A percentile compares a stretch with the other conserved stretches of the same genome.
These are phyloP conservation scores for Dufourea novaeangliae DNA, from an alignment of 1,140 invertebrate species.

Conservation along the genomic window DNA sequence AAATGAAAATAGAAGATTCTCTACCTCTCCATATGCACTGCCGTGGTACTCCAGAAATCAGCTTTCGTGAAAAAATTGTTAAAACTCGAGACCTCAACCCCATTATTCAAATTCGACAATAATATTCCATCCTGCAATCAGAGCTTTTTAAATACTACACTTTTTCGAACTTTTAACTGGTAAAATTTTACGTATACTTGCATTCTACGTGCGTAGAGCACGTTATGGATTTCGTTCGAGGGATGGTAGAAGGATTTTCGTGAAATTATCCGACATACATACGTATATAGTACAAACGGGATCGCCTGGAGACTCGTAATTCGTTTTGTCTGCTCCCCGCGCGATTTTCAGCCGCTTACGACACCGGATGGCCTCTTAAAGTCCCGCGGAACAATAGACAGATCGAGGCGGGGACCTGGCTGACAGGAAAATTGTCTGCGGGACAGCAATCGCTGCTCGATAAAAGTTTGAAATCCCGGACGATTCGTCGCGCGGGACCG, in stretches of 20 bases:
- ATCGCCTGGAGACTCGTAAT: not conserved
- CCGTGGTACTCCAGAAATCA: no score
- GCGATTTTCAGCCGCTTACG: not conserved
- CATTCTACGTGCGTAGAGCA: not conserved
- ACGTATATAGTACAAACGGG: not conserved
- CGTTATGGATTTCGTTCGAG: not conserved
- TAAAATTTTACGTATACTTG: no score
- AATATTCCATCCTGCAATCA: no score
- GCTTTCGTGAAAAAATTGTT: no score
- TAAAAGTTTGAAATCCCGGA: slow-evolving; percentile 67
- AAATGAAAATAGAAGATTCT: no score
- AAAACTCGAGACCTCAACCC: no score
- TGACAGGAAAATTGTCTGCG: slow-evolving; percentile 55
- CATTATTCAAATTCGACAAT: no score
- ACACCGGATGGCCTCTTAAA: slow-evolving; percentile 14
- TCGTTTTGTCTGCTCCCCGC: not conserved
- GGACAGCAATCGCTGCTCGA: slow-evolving; percentile 64
- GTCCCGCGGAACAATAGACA: slow-evolving; percentile 39
- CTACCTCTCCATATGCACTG: no score
- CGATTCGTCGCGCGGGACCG: slow-evolving; percentile 53
- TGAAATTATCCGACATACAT: not conserved
- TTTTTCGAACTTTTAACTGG: no score
- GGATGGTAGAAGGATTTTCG: not conserved
- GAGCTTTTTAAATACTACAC: no score
- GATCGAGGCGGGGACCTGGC: slow-evolving; percentile 28